These are phyloP conservation scores for Odontesthes bonariensis DNA, from an alignment of 2,113 vertebrate genomes.

Conservation along the genomic window DNA sequence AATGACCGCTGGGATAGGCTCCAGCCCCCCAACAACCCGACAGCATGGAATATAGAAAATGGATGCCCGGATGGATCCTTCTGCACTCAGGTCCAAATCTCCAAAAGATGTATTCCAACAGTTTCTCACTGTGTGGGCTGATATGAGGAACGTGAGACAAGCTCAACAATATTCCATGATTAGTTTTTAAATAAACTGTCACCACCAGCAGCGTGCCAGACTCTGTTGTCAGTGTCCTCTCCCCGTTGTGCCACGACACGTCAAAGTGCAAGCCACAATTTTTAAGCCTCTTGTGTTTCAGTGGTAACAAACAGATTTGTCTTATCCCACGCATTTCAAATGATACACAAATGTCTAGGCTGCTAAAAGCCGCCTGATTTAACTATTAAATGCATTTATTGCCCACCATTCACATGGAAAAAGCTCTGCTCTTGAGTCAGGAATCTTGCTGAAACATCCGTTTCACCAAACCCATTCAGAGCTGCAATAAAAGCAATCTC, in stretches of 20 bases:
- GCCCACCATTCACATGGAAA: background rate
- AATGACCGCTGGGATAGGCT: too few relatives aligned
- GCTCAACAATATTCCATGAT: conserved; percentile 52
- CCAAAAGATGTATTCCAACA: conserved; percentile 18
- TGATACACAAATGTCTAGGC: conserved; percentile 23
- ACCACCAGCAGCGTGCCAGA: conserved; percentile 23
- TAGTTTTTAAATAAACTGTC: conserved; percentile 61
- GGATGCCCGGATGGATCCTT: too few relatives aligned
- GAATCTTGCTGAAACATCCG: background rate
- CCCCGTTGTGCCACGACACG: conserved; percentile 42
- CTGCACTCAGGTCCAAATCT: background rate
- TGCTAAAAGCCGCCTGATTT: conserved; percentile 37
- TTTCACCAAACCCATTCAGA: background rate
- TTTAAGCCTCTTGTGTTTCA: conserved; percentile 44
- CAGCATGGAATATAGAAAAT: too few relatives aligned
- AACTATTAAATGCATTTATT: conserved; percentile 13
- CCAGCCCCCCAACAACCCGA: too few relatives aligned
- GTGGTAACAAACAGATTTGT: conserved; percentile 35
- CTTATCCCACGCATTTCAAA: conserved; percentile 50
- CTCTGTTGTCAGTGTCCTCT: conserved; percentile 52
- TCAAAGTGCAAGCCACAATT: conserved; percentile 37
- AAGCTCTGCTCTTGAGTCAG: background rate
- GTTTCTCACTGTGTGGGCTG: conserved; percentile 12
- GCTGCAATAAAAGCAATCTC: background rate
- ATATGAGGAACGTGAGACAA: conserved; percentile 28